Evolutionary conservation across 2,888 invertebrate species (phyloP).

Genomic region (Sussaba pulchella): DNA sequence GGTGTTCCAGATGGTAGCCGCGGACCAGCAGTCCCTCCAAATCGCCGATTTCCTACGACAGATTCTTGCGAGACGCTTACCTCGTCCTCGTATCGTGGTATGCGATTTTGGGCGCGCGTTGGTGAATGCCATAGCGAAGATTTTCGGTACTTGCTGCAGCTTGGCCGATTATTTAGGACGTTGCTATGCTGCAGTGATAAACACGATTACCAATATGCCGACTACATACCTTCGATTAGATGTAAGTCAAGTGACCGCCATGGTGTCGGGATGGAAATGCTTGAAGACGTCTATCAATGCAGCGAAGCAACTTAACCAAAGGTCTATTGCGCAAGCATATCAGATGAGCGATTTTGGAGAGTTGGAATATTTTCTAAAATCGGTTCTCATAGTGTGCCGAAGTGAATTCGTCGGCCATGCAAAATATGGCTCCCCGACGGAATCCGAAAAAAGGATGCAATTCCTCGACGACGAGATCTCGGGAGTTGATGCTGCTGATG

Average conservation of each 20-base stretch:
- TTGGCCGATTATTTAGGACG: constrained; percentile 62
- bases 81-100: constrained; percentile 51
- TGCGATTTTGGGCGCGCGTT: constrained; percentile 59
- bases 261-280: constrained; percentile 65
- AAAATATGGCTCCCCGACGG: constrained; percentile 32
- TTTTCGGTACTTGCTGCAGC: constrained; percentile 59
- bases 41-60: constrained; percentile 42
- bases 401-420: constrained; percentile 57
- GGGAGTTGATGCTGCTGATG: constrained; percentile 27
- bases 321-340: constrained; percentile 61
- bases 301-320: constrained; percentile 53
- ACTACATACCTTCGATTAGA: constrained; percentile 61
- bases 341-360: constrained; percentile 53
- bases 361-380: constrained; percentile 56
- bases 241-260: constrained; percentile 60
- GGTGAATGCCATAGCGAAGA: constrained; percentile 61
- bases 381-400: constrained; percentile 57
- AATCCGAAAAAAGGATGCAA: background rate
- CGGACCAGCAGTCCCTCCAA: constrained; percentile 32
- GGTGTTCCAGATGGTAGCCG: constrained; percentile 50
- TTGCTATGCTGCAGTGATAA: constrained; percentile 51
- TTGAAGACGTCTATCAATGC: constrained; percentile 33
- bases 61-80: constrained; percentile 35
- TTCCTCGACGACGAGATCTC: background rate
- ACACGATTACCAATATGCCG: background rate